These are phyloP conservation scores for Megalopta genalis DNA, from an alignment of 1,140 invertebrate genomes.

Conservation along the genomic window DNA sequence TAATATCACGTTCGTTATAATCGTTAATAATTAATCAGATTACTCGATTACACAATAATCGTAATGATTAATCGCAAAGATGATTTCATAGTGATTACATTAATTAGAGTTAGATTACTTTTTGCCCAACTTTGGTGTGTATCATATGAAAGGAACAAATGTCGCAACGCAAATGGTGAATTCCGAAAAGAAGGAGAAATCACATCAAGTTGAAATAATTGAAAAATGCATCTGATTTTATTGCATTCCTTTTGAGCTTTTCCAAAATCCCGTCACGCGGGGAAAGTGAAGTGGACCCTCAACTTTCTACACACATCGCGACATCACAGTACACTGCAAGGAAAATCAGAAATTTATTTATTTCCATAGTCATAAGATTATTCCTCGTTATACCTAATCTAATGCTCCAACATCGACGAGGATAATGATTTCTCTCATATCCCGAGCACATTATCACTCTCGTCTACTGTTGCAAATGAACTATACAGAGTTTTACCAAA, in stretches of 20 bases:
- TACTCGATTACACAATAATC: too few relatives aligned
- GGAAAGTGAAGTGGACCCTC: not conserved
- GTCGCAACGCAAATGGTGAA: not conserved
- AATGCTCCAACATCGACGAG: not conserved
- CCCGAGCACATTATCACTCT: not conserved
- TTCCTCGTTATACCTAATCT: not conserved
- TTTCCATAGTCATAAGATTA: not conserved
- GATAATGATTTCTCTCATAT: not conserved
- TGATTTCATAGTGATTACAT: too few relatives aligned
- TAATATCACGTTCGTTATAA: too few relatives aligned
- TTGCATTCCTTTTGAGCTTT: not conserved
- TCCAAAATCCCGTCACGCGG: not conserved
- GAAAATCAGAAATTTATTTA: not conserved
- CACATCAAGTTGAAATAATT: not conserved
- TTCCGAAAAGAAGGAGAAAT: not conserved
- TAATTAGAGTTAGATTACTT: too few relatives aligned
- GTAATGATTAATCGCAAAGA: too few relatives aligned
- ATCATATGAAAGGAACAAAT: not conserved
- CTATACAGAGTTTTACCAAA: too few relatives aligned
- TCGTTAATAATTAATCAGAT: too few relatives aligned
- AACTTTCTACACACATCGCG: not conserved
- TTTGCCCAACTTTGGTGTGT: too few relatives aligned
- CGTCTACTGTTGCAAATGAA: too few relatives aligned
- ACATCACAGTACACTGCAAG: not conserved
- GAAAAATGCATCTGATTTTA: not conserved